Evolutionary conservation across 2,888 invertebrate genomes (phyloP).

Genomic region (Drosophila sordidapex): DNA sequence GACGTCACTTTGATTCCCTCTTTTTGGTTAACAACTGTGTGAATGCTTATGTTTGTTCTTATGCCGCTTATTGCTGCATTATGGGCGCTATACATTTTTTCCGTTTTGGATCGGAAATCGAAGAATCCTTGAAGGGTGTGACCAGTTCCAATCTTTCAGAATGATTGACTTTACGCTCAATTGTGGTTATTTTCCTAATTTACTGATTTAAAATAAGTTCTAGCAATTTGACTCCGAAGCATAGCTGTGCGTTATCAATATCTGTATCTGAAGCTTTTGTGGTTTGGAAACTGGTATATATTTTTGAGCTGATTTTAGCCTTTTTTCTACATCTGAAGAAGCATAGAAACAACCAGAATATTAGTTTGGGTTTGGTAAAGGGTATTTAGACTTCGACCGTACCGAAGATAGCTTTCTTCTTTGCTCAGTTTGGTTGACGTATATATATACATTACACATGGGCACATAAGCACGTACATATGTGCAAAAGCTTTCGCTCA

Average conservation of each 20-base stretch:
- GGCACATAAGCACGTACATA: background rate
- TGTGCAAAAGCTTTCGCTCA: conserved; percentile 12
- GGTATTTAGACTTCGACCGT: background rate
- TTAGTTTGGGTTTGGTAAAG: conserved; percentile 16
- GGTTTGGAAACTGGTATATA: background rate
- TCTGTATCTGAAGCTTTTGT: background rate
- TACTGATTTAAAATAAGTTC: background rate
- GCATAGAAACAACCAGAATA: conserved; percentile 21
- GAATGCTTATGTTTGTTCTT: background rate
- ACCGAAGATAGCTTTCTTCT: conserved; percentile 5
- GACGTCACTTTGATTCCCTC: conserved; percentile 54
- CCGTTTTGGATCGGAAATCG: background rate
- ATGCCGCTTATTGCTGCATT: background rate
- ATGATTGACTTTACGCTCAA: background rate
- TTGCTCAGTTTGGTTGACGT: conserved; percentile 4
- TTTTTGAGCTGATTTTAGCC: background rate
- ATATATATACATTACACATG: background rate
- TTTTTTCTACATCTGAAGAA: background rate
- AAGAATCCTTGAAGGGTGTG: background rate
- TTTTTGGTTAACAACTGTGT: conserved; percentile 7
- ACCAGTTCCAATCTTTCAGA: background rate
- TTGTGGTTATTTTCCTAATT: background rate
- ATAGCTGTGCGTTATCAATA: background rate
- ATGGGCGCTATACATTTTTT: background rate
- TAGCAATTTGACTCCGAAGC: background rate